phyloP scores from a whole-genome alignment of 2,888 invertebrate genomes.

The Blera fallax region DNA sequence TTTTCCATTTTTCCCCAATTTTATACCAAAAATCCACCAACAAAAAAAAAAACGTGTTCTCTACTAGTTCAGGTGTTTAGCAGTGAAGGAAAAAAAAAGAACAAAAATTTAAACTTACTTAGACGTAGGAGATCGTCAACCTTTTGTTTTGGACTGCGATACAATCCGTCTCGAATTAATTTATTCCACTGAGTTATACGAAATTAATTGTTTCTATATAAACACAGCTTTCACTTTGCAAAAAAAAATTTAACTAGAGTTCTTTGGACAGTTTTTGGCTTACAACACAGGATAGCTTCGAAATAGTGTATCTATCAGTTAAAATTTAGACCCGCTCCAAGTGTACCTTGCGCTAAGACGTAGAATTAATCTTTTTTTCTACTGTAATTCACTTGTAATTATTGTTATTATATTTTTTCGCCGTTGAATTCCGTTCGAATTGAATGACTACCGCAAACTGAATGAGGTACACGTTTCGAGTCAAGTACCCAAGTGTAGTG shows the following conservation, averaged over 20 bases:
- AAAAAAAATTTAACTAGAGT: not conserved
- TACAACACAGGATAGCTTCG: not conserved
- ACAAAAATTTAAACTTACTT: constrained; percentile 15
- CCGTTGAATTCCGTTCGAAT: constrained; percentile 56
- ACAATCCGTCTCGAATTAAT: not conserved
- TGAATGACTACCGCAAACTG: constrained; percentile 66
- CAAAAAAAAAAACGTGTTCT: constrained; percentile 21
- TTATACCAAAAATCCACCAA: constrained; percentile 15
- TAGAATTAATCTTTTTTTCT: not conserved
- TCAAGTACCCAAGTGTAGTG: constrained; percentile 38
- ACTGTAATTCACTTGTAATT: not conserved
- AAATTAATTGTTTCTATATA: not conserved
- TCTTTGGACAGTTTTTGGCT: not conserved
- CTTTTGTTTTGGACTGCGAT: not conserved
- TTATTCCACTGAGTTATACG: not conserved
- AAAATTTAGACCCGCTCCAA: not conserved
- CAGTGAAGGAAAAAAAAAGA: not conserved
- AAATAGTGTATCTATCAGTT: not conserved
- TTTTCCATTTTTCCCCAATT: not conserved
- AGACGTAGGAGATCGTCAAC: constrained; percentile 32
- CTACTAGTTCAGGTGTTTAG: not conserved
- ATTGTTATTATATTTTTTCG: not conserved
- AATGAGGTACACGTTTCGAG: constrained; percentile 50
- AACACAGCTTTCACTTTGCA: constrained; percentile 31
- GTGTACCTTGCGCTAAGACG: not conserved